These are phyloP conservation scores for Drosophila rubida DNA, from an alignment of 2,888 invertebrate genomes.

Conservation along the genomic window DNA sequence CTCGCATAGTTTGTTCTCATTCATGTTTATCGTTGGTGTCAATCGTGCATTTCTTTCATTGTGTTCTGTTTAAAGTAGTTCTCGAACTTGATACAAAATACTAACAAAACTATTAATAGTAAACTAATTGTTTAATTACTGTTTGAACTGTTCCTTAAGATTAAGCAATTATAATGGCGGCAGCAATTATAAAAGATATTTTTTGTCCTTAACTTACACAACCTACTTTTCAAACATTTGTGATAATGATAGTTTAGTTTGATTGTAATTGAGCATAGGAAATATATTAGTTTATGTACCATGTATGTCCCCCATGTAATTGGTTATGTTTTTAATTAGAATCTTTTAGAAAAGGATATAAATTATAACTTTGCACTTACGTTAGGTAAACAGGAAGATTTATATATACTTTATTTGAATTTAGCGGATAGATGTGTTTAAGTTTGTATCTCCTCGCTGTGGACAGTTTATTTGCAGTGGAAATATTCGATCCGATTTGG, in stretches of 20 bases:
- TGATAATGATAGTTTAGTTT: too few species aligned
- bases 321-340: too few species aligned
- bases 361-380: too few species aligned
- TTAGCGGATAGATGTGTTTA: not conserved
- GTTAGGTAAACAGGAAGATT: not conserved
- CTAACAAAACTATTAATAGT: not conserved
- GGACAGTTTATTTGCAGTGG: not conserved
- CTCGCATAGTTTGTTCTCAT: constrained; percentile 8
- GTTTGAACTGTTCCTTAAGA: not conserved
- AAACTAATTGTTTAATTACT: too few species aligned
- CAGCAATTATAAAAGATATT: not conserved
- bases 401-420: not conserved
- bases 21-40: constrained; percentile 2
- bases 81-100: not conserved
- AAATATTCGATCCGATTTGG: not conserved
- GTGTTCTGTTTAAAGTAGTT: constrained; percentile 2
- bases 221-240: too few species aligned
- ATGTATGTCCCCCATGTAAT: too few species aligned
- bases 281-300: too few species aligned
- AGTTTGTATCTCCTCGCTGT: not conserved
- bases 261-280: too few species aligned
- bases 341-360: too few species aligned
- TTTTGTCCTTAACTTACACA: too few species aligned
- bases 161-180: too few species aligned
- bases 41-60: constrained; percentile 19